Percentiles rank a stretch among this genome's conserved stretches.
These are phyloP conservation scores for Bujurquina vittata DNA, from an alignment of 2,113 vertebrate species.

Conservation along the genomic window DNA sequence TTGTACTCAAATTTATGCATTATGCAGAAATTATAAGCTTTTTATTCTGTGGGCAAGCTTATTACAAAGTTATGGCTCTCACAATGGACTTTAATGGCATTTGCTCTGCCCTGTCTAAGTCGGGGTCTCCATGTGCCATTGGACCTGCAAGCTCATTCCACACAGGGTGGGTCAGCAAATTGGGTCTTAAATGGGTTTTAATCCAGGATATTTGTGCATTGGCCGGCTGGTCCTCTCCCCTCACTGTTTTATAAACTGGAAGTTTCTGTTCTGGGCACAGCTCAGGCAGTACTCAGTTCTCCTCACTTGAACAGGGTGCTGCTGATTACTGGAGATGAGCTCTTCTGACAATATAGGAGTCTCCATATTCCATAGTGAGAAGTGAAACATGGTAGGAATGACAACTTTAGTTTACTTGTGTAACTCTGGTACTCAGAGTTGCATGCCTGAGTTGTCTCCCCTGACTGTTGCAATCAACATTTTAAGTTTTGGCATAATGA, in stretches of 20 bases:
- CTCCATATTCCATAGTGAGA: neutral
- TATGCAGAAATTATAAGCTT: neutral
- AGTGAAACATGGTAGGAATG: neutral
- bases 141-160: neutral
- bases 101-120: neutral
- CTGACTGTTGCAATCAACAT: neutral
- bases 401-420: neutral
- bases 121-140: neutral
- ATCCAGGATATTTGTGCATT: neutral
- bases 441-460: neutral
- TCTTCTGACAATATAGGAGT: neutral
- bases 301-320: neutral
- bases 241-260: constrained; percentile 1
- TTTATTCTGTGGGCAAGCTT: neutral
- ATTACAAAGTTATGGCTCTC: neutral
- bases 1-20: neutral
- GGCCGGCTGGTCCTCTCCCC: neutral
- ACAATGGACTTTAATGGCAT: neutral
- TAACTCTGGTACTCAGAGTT: neutral
- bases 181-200: neutral
- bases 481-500: neutral
- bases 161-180: neutral
- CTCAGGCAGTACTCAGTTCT: neutral
- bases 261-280: no score
- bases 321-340: neutral